Evolutionary conservation across 2,113 vertebrate genomes (phyloP).

Genomic region (Camelus bactrianus): DNA sequence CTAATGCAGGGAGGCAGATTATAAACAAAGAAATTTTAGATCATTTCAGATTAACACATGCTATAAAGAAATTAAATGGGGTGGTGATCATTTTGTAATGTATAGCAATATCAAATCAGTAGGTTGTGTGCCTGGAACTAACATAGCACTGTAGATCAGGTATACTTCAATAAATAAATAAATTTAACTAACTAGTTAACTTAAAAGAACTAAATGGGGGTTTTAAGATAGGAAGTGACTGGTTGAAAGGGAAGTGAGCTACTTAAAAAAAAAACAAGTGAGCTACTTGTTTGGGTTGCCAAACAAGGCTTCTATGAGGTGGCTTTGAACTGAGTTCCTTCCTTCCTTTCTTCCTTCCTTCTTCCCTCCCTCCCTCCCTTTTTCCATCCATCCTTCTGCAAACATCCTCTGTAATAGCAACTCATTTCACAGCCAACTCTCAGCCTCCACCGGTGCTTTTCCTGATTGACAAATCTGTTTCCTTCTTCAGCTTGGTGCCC

Average conservation of each 20-base stretch:
- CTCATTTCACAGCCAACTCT: neutral
- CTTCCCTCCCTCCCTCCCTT: neutral
- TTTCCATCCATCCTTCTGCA: neutral
- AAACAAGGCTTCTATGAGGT: neutral
- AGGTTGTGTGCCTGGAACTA: too few relatives aligned
- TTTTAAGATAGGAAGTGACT: slow-evolving; percentile 10
- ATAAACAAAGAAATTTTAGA: neutral
- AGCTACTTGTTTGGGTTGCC: neutral
- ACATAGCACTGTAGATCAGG: too few relatives aligned
- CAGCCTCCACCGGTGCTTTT: neutral
- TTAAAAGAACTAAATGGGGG: neutral
- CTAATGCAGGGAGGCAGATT: neutral
- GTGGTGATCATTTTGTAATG: too few relatives aligned
- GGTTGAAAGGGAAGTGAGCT: neutral
- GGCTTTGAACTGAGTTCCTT: neutral
- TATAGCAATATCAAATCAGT: too few relatives aligned
- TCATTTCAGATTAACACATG: neutral
- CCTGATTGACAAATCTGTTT: neutral
- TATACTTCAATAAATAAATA: too few relatives aligned
- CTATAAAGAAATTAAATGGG: neutral
- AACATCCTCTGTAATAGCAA: neutral
- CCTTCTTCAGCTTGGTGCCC: neutral
- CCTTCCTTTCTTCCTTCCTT: neutral
- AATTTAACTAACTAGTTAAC: too few relatives aligned
- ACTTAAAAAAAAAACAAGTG: neutral